phyloP scores from a whole-genome alignment of 2,888 invertebrate genomes.

The Xestoiulus laeticollis region DNA sequence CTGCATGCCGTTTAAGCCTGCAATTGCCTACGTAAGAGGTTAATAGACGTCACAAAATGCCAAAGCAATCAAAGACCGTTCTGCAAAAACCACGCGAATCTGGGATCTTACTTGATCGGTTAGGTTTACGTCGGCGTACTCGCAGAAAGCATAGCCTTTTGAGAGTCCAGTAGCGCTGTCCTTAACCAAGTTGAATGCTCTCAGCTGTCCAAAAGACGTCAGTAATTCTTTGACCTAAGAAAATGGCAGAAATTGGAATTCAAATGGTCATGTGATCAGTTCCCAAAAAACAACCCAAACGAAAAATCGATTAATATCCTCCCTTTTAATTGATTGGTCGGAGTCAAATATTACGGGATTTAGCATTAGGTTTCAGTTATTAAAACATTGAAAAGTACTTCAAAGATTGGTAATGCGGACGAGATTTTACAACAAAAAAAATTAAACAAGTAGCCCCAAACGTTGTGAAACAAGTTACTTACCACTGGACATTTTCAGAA shows the following conservation, averaged over 20 bases:
- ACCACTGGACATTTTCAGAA: not conserved
- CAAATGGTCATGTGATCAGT: not conserved
- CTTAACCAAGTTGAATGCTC: slow-evolving; percentile 98
- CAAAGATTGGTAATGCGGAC: not conserved
- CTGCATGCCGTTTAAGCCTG: slow-evolving; percentile 98
- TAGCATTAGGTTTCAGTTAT: not conserved
- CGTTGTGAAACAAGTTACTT: not conserved
- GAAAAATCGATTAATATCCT: not conserved
- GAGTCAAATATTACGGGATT: not conserved
- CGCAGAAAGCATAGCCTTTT: slow-evolving; percentile 99
- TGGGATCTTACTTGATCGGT: slow-evolving; percentile 85
- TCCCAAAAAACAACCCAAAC: not conserved
- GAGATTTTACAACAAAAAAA: not conserved
- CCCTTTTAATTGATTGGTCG: not conserved
- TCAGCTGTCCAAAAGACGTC: slow-evolving; percentile 97
- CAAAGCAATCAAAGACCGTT: slow-evolving; percentile 55
- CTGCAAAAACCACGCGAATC: too few species aligned
- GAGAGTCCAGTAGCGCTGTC: slow-evolving; percentile 98
- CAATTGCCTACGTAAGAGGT: too few species aligned
- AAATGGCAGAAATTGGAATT: not conserved
- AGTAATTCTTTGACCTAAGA: not conserved
- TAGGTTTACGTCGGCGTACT: slow-evolving; percentile 95
- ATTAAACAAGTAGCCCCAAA: not conserved
- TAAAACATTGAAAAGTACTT: not conserved
- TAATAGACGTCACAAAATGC: too few species aligned